phyloP scores from a whole-genome alignment of 2,797 vertebrate species.

The Mormyrus hasselquistii region DNA sequence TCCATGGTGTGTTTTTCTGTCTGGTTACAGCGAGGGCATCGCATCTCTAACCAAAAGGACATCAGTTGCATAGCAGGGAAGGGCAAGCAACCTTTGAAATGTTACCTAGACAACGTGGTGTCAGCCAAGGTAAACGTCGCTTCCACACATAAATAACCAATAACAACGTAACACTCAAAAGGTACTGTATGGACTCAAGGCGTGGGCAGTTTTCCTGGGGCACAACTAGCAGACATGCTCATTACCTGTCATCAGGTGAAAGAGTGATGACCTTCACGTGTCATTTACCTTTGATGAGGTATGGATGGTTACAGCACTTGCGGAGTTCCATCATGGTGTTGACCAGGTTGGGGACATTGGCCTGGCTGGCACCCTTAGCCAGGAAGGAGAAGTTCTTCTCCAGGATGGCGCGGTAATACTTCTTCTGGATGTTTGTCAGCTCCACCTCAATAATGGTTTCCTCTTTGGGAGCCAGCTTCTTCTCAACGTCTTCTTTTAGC shows the following conservation, averaged over 20 bases:
- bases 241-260: background rate
- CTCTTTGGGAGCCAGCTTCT: conserved; percentile 95
- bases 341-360: conserved; percentile 97
- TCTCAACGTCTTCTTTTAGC: conserved; percentile 96
- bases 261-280: background rate
- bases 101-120: background rate
- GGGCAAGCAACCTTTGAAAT: background rate
- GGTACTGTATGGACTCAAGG: background rate
- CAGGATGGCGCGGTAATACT: conserved; percentile 94
- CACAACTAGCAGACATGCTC: background rate
- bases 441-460: conserved; percentile 99
- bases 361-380: conserved; percentile 90
- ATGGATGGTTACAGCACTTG: conserved; percentile 98
- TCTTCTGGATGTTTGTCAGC: conserved; percentile 98
- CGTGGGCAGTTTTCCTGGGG: background rate
- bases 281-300: conserved; percentile 89
- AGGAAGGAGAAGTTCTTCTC: conserved; percentile 98
- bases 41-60: background rate
- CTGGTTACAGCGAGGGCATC: background rate
- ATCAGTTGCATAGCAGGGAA: background rate
- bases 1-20: background rate
- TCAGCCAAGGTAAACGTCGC: background rate
- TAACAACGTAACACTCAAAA: background rate
- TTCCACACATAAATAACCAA: background rate
- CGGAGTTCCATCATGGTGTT: conserved; percentile 99